Base-by-base conservation (phyloP, 1,140 invertebrate genomes). In the Tetranychus cinnabarinus region DNA sequence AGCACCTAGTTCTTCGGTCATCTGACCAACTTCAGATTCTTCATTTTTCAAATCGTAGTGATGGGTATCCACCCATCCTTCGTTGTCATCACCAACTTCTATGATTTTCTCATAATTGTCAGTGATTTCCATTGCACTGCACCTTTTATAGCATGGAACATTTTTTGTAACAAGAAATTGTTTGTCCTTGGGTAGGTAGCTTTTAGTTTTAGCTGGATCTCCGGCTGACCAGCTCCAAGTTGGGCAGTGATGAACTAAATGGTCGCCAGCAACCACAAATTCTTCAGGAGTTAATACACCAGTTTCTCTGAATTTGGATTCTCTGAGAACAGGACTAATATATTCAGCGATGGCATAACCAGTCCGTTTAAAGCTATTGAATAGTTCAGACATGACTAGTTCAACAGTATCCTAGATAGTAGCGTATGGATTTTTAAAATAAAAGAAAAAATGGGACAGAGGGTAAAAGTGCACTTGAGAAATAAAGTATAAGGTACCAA, bases 61-160 rank as follows among this genome's bases (percentile, higher is more conserved):
- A 76, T 98, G 93, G 23, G 95, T 98, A 71, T 99, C 96, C 2
- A 98, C 91, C 96, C 96, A 99, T 42, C 93, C 93, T 61, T 87
- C 88, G 66, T 79, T 88, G 45, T 80, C 90, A 69, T 86, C 82
- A 33, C 88, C 85, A 57, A 81, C 81, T 72, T 93, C 88, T 69
- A 96, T 88, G 47, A 76, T 65, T 66, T 75, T 72, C 63, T 76
- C 75, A 61, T 73, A 69, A 23, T 73, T 70, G 56, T 75, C 70
- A 23, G 62, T 62, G 47, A 59, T 63, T 61, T 69, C 65, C 70
- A 88, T 83, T 76, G 92, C 86, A 76, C 91, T 92, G 69, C 88
- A 90, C 67, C 88, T 77, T 64, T 90, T 84, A 65, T 86, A 84
- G 69, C 92, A 97, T 56, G 90, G 88, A 37, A 93, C 87, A 56